phyloP scores from a whole-genome alignment of 1,140 invertebrate species.

The Popillia japonica region DNA sequence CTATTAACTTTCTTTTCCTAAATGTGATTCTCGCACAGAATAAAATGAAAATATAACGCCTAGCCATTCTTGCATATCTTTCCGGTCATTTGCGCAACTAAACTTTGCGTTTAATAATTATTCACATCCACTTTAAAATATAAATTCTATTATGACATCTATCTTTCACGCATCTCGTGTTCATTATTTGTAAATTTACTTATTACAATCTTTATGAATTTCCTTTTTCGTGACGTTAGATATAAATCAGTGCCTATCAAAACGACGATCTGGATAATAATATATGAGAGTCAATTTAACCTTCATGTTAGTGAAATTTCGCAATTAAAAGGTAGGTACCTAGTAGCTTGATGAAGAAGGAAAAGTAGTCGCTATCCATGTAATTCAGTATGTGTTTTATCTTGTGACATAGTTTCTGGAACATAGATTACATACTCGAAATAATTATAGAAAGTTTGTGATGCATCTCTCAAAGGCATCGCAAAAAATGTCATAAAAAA shows the following conservation, averaged over 20 bases:
- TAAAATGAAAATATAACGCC: no score
- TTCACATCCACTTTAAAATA: no score
- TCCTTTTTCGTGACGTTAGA: not conserved
- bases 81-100: no score
- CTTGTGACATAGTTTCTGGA: slow-evolving; percentile 1
- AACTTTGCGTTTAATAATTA: no score
- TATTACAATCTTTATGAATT: not conserved
- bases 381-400: not conserved
- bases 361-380: not conserved
- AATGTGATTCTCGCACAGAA: no score
- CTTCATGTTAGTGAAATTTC: not conserved
- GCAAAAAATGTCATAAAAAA: not conserved
- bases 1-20: no score
- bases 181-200: not conserved
- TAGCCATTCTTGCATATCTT: no score
- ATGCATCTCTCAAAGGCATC: not conserved
- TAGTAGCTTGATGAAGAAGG: not conserved
- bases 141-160: not conserved
- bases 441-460: not conserved
- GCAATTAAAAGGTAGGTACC: not conserved
- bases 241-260: not conserved
- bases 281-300: not conserved
- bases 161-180: not conserved
- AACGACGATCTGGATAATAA: not conserved
- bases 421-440: not conserved